Base-by-base conservation (phyloP, 2,888 invertebrate genomes). In the Ormyrus pomaceus region DNA sequence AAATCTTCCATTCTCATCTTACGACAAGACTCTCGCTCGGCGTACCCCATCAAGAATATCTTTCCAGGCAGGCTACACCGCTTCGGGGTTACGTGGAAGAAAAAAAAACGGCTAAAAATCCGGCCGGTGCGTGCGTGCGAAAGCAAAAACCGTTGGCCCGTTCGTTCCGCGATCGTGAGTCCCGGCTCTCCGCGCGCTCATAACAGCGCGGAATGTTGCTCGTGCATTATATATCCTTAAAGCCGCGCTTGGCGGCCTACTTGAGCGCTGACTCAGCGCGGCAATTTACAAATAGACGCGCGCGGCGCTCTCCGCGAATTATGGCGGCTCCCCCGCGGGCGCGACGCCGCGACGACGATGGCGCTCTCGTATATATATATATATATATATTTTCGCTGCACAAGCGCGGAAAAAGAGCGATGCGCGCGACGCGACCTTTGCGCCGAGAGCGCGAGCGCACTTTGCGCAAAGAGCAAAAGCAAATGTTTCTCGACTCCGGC, bases 201-300 rank as follows among this genome's bases (percentile, higher is more conserved):
- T 13, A 58, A 11, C 9, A 19, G 6, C n/a, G 51, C n/a, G 59
- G 66, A 68, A 75, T 75, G 68, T 75, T 61, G 59, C 66, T 75
- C 65, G 53, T 61, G 50, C 51, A 45, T 61, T 74, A 58, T 65
- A 46, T 65, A 79, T 79, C 79, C 79, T 79, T 73, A 61, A 74
- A 55, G 68, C 61, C 50, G 66, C 4, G 34, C 34, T 34, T 34
- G 34, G 34, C 79, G 79, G 79, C 79, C 79, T 79, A 79, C 79
- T 79, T 79, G 73, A 45, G 68, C 50, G 69, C 69, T 79, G 79
- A 79, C 56, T 79, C 79, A 79, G 79, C 77, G 13, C 56, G 10
- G 69, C 73, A 62, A 79, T 69, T 73, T 73, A 62, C 79, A 79
- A 68, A 79, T 79, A 74, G 79, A 79, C 62, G 61, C 66, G 46